Base-by-base conservation (phyloP, 2,888 invertebrate genomes). In the Esperia sulphurella region DNA sequence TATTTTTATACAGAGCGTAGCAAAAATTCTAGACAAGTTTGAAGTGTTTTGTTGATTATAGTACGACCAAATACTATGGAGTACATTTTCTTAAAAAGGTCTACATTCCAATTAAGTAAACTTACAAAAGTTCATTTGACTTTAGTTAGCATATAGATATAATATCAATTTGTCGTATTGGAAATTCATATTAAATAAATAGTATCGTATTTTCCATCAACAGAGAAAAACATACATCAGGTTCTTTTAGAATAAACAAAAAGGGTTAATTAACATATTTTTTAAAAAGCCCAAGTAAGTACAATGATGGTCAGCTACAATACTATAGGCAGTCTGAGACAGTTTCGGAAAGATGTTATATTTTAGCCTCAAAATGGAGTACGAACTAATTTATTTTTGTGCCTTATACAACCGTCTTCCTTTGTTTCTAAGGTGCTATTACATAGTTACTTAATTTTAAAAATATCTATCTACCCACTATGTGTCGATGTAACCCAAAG, bases 131-230 rank as follows among this genome's bases (percentile, higher is more conserved):
- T 30, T 41, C 8, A 41, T 41, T 12, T 29, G 4, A 8, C 9
- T 30, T 38, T 41, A 42, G 48, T 48, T 54, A 53, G 39, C 3
- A 52, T 57, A 56, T 65, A 63, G 59, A 53, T 58, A 53, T 21
- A 59, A 50, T 38, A 45, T 13, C 9, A 41, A 47, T 50, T 49
- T 62, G 61, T 69, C 69, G 61, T 67, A 39, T 8, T 35, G 8
- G 83, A 83, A 86, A 81, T 82, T 80, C 83, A 70, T 86, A 84
- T 84, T 86, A 83, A 83, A 52, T 75, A 56, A 59, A 84, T 86
- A 84, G 77, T 83, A 83, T 82, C 66, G 82, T 67, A 73, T 79
- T 82, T 83, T 83, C 83, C 81, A 76, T 61, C 52, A 49, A 69
- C 67, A 74, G 75, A 35, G n/a, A 21, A 2, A 21, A 3, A 21